Evolutionary conservation across 2,888 invertebrate species (phyloP), one percentile per base, ranked within the genome.

Genomic region (Dicyrtomina minuta): DNA sequence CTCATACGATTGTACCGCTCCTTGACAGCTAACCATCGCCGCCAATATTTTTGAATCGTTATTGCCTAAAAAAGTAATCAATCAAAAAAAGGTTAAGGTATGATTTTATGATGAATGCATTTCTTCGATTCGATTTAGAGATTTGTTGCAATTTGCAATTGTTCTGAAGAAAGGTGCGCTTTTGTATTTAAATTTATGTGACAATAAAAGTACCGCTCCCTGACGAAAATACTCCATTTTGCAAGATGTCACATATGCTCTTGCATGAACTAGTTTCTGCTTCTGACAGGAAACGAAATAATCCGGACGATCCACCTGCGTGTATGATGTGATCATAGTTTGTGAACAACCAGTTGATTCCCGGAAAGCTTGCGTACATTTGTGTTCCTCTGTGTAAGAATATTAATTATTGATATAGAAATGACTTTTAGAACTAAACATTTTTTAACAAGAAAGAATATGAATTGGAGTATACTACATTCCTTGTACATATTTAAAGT

Each of bases 21-120:
- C 22, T 51, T 46, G 24, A 72, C 68, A 2, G 77, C 78, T 22
- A 78, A 41, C 72, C 72, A 76, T 3, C 76, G 75, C 8, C 78
- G 61, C 75, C 76, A 77, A 56, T 77, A 75, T 26, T 72, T 68
- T 69, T 78, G 78, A 39, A 78, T 78, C 1, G 56, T 74, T 4
- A 76, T 71, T 12, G 74, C 74, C 68, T 74, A 22, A 6, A 49
- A 49, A 46, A 62, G 43, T 8, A 43, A 41, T 10, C 24, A 58
- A 58, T n/a, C n/a, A n/a, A n/a, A n/a, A n/a, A n/a, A n/a, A n/a
- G n/a, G n/a, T n/a, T n/a, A n/a, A n/a, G n/a, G n/a, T n/a, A n/a
- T n/a, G n/a, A n/a, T n/a, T n/a, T n/a, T n/a, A n/a, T n/a, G n/a
- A n/a, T n/a, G n/a, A n/a, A n/a, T n/a, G n/a, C n/a, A n/a, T n/a